Evolutionary conservation across 2,797 vertebrate species (phyloP).

Genomic region (Sebastes miniatus): DNA sequence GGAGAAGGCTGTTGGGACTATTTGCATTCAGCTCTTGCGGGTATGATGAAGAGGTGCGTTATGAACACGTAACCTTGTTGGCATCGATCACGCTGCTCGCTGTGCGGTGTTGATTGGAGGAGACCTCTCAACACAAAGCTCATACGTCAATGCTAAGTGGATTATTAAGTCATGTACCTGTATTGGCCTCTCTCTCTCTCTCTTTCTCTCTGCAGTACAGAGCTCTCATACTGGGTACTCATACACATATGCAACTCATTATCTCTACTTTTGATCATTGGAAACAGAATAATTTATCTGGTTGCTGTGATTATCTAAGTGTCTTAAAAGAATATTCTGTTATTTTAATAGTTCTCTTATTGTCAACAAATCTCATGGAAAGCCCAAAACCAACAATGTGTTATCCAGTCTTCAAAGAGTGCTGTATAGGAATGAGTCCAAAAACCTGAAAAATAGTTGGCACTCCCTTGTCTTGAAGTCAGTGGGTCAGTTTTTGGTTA

Average conservation of each 20-base stretch:
- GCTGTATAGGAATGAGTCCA: background rate
- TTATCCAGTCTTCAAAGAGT: background rate
- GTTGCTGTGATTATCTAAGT: background rate
- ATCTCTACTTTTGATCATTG: background rate
- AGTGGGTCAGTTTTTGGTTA: background rate
- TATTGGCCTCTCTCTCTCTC: background rate
- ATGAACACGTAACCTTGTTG: constrained; percentile 61
- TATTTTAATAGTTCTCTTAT: background rate
- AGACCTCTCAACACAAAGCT: constrained; percentile 35
- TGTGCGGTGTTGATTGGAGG: constrained; percentile 34
- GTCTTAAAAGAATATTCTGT: background rate
- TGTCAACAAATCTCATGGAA: background rate
- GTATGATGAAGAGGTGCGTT: constrained; percentile 46
- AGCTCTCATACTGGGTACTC: background rate
- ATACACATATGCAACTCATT: background rate
- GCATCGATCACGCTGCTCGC: constrained; percentile 42
- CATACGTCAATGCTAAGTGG: constrained; percentile 46
- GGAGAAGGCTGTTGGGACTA: background rate
- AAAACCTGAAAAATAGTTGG: background rate
- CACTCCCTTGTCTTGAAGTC: background rate
- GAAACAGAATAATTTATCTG: background rate
- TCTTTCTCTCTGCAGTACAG: background rate
- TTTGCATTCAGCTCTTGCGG: constrained; percentile 50
- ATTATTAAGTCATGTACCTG: constrained; percentile 34
- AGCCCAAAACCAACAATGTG: background rate